Evolutionary conservation across 2,113 vertebrate genomes (phyloP).

Genomic region (Xiphophorus maculatus): DNA sequence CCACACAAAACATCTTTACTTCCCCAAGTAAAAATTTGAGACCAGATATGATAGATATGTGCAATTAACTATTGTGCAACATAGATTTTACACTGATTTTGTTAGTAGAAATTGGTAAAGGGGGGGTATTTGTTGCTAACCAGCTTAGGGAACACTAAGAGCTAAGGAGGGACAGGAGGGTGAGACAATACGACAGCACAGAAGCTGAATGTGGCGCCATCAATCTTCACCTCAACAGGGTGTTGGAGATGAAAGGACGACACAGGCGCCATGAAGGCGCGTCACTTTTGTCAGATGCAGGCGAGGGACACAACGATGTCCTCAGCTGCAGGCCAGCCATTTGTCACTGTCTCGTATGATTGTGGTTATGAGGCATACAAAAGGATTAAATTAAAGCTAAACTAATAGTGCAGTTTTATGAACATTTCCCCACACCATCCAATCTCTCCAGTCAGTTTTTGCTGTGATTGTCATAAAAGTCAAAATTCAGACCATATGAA

Average conservation of each 20-base stretch:
- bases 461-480: conserved; percentile 7
- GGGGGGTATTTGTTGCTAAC: conserved; percentile 66
- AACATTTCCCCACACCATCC: not conserved
- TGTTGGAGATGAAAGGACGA: conserved; percentile 76
- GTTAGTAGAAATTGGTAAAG: conserved; percentile 31
- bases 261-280: conserved; percentile 78
- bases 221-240: conserved; percentile 79
- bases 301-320: conserved; percentile 67
- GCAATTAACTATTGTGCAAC: conserved; percentile 6
- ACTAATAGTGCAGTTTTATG: not conserved
- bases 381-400: conserved; percentile 42
- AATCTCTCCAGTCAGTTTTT: not conserved
- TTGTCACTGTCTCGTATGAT: conserved; percentile 78
- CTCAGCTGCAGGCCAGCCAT: conserved; percentile 68
- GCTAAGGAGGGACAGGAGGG: conserved; percentile 65
- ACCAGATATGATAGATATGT: not conserved
- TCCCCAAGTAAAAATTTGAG: not conserved
- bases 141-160: conserved; percentile 44
- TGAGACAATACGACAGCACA: conserved; percentile 62
- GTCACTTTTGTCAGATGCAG: conserved; percentile 78
- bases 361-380: conserved; percentile 47
- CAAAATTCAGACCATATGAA: conserved; percentile 10
- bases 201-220: conserved; percentile 73
- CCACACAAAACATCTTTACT: not conserved
- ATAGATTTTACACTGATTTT: not conserved